These are phyloP conservation scores for Vidua macroura DNA, from an alignment of 2,113 vertebrate genomes.

Conservation along the genomic window DNA sequence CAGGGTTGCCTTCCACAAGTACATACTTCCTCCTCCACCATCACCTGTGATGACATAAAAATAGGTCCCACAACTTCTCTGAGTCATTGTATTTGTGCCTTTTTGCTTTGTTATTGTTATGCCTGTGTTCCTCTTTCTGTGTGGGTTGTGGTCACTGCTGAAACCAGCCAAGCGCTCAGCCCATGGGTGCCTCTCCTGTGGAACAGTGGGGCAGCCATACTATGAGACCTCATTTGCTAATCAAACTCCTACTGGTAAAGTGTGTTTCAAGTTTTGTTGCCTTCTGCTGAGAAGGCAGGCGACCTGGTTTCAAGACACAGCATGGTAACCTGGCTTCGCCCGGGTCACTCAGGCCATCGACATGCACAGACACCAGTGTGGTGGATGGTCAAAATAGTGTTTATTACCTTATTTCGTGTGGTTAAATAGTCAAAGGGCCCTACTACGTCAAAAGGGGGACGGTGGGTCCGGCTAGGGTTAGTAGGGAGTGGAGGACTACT, in stretches of 20 bases:
- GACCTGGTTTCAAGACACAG: too few relatives aligned
- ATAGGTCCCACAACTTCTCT: background rate
- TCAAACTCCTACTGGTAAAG: background rate
- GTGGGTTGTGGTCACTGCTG: background rate
- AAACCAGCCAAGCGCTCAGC: background rate
- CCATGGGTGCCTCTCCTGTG: rapidly evolving
- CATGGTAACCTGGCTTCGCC: too few relatives aligned
- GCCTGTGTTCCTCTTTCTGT: background rate
- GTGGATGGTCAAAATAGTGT: too few relatives aligned
- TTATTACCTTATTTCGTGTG: too few relatives aligned
- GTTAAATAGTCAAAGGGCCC: too few relatives aligned
- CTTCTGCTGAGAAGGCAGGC: too few relatives aligned
- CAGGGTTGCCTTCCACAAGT: rapidly evolving
- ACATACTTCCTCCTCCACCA: background rate
- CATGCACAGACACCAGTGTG: too few relatives aligned
- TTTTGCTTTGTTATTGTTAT: background rate
- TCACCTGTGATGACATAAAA: background rate
- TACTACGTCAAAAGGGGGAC: too few relatives aligned
- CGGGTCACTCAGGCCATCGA: too few relatives aligned
- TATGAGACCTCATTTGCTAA: background rate
- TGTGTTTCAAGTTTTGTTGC: background rate
- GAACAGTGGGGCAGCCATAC: rapidly evolving
- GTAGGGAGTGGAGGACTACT: too few relatives aligned
- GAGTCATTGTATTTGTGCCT: background rate
- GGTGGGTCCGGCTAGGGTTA: too few relatives aligned